Evolutionary conservation across 1,140 invertebrate species (phyloP), one percentile per base, ranked within the genome.

Genomic region (Brachionus koreanus): DNA sequence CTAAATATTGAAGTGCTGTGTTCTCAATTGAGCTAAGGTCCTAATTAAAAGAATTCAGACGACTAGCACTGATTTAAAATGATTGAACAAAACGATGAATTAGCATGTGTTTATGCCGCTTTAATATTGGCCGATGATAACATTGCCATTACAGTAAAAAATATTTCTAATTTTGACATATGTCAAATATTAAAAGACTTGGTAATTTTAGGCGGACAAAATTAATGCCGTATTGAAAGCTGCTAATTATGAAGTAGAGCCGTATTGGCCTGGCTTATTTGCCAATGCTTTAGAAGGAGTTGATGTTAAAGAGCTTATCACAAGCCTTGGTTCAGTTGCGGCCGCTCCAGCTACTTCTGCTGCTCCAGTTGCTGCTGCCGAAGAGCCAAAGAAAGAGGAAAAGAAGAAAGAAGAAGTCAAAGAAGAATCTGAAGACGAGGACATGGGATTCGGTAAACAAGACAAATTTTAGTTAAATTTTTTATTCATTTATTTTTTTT

Each of bases 181-280:
- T n/a, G 3, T 3, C 86, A 72, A n/a, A 82, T 46, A n/a, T 57
- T 5, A 49, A 84, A 84, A 61, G 57, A 76, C 43, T 85, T 84
- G 13, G 16, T 90, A 90, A 42, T 85, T 57, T 19, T 19, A 98
- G 95, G 94, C 94, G 85, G 97, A 99, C 86, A 99, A 99, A 90
- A 96, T 99, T 86, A 92, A 92, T 83, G 97, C 97, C 81, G 95
- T 99, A 87, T 89, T 99, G 85, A 98, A 98, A 88, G 96, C 97
- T 35, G 97, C 97, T 67, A 92, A 92, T 87, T 96, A 99, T 82
- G 93, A 95, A 67, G 93, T 99, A 29, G 98, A 99, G 87, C 96
- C 97, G 16, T 99, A 98, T 90, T 99, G 98, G 98, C 96, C 97
- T 77, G 89, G 94, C 87, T 90, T 99, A 33, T 99, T 99, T 89